These are phyloP conservation scores for Rhabdomys dilectus DNA, from an alignment of 2,113 vertebrate genomes.

Conservation along the genomic window DNA sequence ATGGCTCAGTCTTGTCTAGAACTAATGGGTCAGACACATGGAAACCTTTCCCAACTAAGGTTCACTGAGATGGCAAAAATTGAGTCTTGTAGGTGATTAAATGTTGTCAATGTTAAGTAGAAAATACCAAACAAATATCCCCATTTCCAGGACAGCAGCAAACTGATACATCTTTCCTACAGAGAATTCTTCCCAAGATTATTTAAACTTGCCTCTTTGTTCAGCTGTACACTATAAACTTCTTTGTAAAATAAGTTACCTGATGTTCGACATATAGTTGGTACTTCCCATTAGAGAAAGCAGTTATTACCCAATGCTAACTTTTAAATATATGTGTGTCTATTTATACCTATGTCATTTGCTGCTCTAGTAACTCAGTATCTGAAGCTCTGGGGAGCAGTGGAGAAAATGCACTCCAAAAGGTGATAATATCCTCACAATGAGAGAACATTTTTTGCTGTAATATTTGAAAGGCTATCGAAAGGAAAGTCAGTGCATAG, in stretches of 20 bases:
- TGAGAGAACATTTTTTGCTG: not conserved
- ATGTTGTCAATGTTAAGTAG: not conserved
- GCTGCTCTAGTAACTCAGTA: not conserved
- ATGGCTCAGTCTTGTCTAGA: too few relatives aligned
- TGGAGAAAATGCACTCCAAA: not conserved
- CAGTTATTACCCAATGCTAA: not conserved
- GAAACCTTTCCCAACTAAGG: not conserved
- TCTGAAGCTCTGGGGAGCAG: not conserved
- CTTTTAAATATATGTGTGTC: not conserved
- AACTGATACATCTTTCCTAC: not conserved
- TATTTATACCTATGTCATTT: not conserved
- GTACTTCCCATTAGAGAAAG: not conserved
- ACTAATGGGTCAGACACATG: too few relatives aligned
- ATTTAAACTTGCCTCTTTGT: not conserved
- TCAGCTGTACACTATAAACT: not conserved
- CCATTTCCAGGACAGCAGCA: not conserved
- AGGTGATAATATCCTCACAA: not conserved
- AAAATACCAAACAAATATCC: not conserved
- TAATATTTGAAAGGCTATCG: not conserved
- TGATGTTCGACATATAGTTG: not conserved
- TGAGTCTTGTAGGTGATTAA: not conserved
- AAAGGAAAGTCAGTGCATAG: not conserved
- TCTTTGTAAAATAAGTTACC: not conserved
- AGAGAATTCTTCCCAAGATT: not conserved
- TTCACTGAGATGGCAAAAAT: not conserved